Evolutionary conservation across 2,888 invertebrate genomes (phyloP).

Genomic region (Parnassius orleans): DNA sequence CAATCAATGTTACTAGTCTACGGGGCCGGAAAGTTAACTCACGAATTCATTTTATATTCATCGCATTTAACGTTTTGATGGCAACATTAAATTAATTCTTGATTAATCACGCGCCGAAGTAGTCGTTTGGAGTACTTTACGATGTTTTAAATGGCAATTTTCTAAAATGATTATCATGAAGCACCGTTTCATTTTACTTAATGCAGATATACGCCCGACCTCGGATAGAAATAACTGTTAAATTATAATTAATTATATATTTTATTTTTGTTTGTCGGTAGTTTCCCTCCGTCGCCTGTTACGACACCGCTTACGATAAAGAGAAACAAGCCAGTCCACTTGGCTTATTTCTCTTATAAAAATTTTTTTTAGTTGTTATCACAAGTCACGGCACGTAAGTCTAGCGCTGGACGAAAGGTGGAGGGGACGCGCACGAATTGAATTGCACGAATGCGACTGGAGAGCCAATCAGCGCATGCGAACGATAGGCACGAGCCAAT

Average conservation of each 20-base stretch:
- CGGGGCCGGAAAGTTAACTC: conserved; percentile 9
- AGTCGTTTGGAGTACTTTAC: conserved; percentile 6
- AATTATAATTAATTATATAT: not conserved
- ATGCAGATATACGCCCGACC: not conserved
- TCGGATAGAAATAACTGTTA: conserved; percentile 7
- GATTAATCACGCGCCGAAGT: conserved; percentile 8
- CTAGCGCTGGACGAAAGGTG: too few species aligned
- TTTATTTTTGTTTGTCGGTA: not conserved
- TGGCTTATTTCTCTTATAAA: too few species aligned
- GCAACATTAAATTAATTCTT: conserved; percentile 7
- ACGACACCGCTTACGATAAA: too few species aligned
- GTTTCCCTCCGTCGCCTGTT: too few species aligned
- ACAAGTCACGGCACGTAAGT: too few species aligned
- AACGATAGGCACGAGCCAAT: too few species aligned
- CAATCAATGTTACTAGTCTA: not conserved
- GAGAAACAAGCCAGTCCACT: too few species aligned
- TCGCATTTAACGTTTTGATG: conserved; percentile 11
- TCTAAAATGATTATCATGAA: conserved; percentile 13
- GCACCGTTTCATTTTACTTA: conserved; percentile 10
- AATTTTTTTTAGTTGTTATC: too few species aligned
- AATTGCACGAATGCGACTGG: too few species aligned
- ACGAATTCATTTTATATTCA: conserved; percentile 8
- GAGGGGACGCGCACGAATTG: too few species aligned
- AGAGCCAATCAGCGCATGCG: too few species aligned
- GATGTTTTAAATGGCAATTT: conserved; percentile 10